phyloP scores from a whole-genome alignment of 2,113 vertebrate species.

The Atlantisia rogersi region DNA sequence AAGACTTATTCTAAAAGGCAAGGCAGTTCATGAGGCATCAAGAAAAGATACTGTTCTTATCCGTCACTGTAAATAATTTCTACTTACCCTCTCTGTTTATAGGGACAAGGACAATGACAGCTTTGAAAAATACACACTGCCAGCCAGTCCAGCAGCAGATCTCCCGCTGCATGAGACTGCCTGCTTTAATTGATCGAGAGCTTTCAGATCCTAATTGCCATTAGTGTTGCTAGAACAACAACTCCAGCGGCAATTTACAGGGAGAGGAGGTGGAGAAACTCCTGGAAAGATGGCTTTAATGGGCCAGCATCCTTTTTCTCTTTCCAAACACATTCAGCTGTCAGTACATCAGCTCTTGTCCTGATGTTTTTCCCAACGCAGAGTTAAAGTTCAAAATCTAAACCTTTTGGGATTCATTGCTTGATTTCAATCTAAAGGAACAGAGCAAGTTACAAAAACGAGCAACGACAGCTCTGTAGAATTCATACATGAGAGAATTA shows the following conservation, averaged over 20 bases:
- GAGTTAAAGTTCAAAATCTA: not conserved
- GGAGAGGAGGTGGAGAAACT: not conserved
- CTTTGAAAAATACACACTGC: not conserved
- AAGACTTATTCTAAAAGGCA: not conserved
- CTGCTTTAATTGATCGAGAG: not conserved
- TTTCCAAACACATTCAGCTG: not conserved
- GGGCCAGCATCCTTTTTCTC: not conserved
- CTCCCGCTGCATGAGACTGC: not conserved
- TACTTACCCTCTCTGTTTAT: not conserved
- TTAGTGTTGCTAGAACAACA: not conserved
- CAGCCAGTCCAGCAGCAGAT: not conserved
- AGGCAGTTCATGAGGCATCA: not conserved
- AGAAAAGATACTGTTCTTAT: not conserved
- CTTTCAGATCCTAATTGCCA: slow-evolving; percentile 2
- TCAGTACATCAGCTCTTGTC: not conserved
- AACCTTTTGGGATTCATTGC: not conserved
- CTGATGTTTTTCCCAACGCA: not conserved
- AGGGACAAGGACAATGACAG: not conserved
- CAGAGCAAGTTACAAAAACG: not conserved
- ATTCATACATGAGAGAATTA: not conserved
- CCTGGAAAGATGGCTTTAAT: not conserved
- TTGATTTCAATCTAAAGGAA: slow-evolving; percentile 14
- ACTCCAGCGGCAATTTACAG: not conserved
- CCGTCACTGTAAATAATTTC: not conserved
- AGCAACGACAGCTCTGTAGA: not conserved